These are phyloP conservation scores for Cavia porcellus DNA, from an alignment of 2,113 vertebrate species.

Conservation along the genomic window DNA sequence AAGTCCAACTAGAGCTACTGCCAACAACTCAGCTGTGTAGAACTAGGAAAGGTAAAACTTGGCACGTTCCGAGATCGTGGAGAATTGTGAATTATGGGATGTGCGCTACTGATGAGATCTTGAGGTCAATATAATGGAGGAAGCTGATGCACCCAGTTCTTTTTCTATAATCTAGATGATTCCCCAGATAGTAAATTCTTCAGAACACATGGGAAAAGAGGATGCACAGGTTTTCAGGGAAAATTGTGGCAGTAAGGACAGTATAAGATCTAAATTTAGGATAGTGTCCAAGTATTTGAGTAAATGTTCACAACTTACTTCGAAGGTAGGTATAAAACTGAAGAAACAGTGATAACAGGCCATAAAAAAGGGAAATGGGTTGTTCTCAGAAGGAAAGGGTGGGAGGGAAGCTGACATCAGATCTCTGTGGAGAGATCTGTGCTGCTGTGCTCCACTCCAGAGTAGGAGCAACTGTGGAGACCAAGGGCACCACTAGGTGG, in stretches of 20 bases:
- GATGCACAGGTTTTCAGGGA: background rate
- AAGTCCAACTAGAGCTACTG: background rate
- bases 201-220: background rate
- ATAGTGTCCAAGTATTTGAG: background rate
- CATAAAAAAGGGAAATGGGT: background rate
- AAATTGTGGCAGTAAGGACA: background rate
- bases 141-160: background rate
- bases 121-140: background rate
- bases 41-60: background rate
- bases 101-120: rapidly evolving
- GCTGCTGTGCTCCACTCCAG: rapidly evolving
- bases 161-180: background rate
- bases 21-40: background rate
- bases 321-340: background rate
- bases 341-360: background rate
- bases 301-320: background rate
- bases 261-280: background rate
- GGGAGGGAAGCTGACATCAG: background rate
- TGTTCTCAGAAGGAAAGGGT: background rate
- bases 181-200: background rate
- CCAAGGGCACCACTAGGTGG: background rate
- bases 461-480: background rate
- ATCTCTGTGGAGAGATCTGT: background rate
- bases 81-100: background rate
- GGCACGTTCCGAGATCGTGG: background rate